phyloP scores from a whole-genome alignment of 1,140 invertebrate genomes.

The Orchestia grillus region DNA sequence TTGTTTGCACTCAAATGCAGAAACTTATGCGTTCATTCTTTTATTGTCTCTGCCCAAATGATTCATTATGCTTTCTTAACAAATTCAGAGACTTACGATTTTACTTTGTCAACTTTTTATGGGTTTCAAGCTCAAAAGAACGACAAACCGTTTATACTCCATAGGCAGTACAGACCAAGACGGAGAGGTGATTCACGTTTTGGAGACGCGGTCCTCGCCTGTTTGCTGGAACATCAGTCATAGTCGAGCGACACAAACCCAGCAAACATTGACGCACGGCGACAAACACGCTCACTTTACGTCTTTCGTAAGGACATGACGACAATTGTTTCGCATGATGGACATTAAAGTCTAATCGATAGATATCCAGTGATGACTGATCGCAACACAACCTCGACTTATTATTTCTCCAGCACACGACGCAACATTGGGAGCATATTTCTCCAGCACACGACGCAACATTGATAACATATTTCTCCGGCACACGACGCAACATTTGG shows the following conservation, averaged over 20 bases:
- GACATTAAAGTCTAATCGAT: slow-evolving; percentile 37
- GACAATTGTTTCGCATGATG: not conserved
- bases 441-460: not conserved
- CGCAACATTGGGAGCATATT: not conserved
- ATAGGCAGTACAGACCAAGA: not conserved
- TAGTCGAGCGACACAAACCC: slow-evolving; percentile 4
- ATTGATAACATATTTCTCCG: not conserved
- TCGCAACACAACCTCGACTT: not conserved
- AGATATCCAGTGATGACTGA: not conserved
- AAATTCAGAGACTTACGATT: not conserved
- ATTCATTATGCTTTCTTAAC: not conserved
- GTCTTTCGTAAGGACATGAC: not conserved
- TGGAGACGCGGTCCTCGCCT: not conserved
- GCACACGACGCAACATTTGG: not conserved
- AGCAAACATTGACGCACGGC: slow-evolving; percentile 15
- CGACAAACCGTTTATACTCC: not conserved
- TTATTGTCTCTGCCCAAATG: not conserved
- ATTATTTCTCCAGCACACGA: not conserved
- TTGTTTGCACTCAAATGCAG: not conserved
- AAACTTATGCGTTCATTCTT: not conserved
- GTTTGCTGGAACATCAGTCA: not conserved
- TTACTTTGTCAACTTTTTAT: not conserved
- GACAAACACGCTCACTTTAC: slow-evolving; percentile 30
- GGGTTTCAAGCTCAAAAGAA: not conserved
- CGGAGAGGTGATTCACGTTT: not conserved